phyloP scores from a whole-genome alignment of 2,888 invertebrate genomes.

The Chrysotoxum bicinctum region DNA sequence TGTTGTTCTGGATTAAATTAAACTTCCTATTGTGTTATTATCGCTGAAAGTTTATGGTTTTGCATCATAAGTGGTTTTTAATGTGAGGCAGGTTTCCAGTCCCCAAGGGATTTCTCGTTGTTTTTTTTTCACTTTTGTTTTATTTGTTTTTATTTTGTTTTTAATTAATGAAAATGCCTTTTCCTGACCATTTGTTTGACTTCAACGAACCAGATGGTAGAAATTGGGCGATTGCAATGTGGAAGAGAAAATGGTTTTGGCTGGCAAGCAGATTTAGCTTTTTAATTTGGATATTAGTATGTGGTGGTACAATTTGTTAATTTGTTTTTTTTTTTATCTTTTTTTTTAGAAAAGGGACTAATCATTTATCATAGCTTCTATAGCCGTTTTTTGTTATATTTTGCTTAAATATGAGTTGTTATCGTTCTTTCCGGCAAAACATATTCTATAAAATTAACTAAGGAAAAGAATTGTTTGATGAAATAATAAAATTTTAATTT shows the following conservation, averaged over 20 bases:
- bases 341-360: neutral
- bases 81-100: conserved; percentile 41
- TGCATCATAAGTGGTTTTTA: conserved; percentile 69
- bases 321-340: neutral
- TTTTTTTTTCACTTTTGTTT: conserved; percentile 16
- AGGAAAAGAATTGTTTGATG: neutral
- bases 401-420: neutral
- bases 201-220: conserved; percentile 45
- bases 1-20: conserved; percentile 33
- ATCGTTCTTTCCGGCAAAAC: neutral
- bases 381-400: neutral
- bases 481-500: neutral
- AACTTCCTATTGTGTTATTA: conserved; percentile 62
- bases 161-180: conserved; percentile 3
- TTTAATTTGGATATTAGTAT: conserved; percentile 5
- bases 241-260: neutral
- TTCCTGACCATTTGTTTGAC: conserved; percentile 25
- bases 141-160: neutral
- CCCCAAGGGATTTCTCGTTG: neutral
- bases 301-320: neutral
- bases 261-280: neutral
- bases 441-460: neutral
- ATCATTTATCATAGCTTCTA: neutral
- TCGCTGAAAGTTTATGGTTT: conserved; percentile 64
- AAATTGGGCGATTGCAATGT: conserved; percentile 23